Conservation (phyloP, 2,113 vertebrate genomes). For the Pagrus major region DNA sequence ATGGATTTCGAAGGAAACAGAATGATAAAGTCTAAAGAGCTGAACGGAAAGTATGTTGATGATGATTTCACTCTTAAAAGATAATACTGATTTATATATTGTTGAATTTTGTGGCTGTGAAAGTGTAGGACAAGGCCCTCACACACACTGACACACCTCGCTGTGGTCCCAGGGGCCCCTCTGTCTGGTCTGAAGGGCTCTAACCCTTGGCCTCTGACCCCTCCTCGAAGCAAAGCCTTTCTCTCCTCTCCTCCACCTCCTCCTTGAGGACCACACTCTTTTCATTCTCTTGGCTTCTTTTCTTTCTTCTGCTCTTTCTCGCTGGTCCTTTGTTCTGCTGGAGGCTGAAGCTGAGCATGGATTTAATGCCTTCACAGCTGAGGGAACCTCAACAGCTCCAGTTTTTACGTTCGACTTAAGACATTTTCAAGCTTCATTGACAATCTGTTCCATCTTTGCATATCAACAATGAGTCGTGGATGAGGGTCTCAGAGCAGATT, state of each 20-base stretch:
- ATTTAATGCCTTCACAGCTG: conserved; percentile 53
- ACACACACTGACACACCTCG: conserved; percentile 12
- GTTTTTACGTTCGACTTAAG: conserved; percentile 1
- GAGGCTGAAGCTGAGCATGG: conserved; percentile 26
- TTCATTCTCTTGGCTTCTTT: conserved; percentile 41
- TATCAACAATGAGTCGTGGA: background rate
- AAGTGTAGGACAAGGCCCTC: background rate
- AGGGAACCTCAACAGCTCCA: conserved; percentile 35
- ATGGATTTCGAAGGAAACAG: background rate
- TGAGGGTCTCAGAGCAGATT: background rate
- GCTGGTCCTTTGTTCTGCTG: conserved; percentile 47
- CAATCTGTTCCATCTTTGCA: conserved; percentile 13
- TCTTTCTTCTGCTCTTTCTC: conserved; percentile 42
- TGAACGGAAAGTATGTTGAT: background rate
- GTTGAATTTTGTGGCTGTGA: conserved; percentile 2
- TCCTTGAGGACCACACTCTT: conserved; percentile 35
- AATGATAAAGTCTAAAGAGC: background rate
- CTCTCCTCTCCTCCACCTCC: conserved; percentile 31
- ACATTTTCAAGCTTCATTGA: conserved; percentile 18
- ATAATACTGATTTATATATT: no score
- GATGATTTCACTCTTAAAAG: background rate
- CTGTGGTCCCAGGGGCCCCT: conserved; percentile 26
- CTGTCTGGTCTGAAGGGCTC: conserved; percentile 56
- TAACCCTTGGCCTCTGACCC: conserved; percentile 72
- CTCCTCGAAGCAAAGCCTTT: conserved; percentile 20